Base-by-base conservation (phyloP, 2,888 invertebrate genomes). In the Glomeris marginata region DNA sequence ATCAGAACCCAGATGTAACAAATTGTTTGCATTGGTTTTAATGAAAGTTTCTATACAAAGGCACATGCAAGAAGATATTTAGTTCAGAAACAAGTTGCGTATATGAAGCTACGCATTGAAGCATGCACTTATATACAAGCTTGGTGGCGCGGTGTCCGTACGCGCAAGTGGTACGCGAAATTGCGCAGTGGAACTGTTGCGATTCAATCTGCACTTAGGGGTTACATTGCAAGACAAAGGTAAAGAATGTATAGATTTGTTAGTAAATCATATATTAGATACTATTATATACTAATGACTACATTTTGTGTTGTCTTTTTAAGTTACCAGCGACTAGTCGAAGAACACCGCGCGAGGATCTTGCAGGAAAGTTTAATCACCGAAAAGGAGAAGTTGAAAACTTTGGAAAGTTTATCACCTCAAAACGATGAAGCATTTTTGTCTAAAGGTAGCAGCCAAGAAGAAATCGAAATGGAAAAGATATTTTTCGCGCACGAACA, bases 201-300 rank as follows among this genome's bases (percentile, higher is more conserved):
- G 16, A 76, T 90, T 62, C 87, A 90, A 65, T 80, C 85, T 1
- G 74, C 74, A 57, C 77, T 79, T 8, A 69, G 82, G 21, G 86
- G 86, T 0, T 76, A 72, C 58, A 64, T 77, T 37, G 71, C 80
- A 1, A 3, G 28, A 3, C 28, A 8, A 28, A 3, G 8, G 28
- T 28, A 28, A 28, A 8, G 28, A 28, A n/a, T n/a, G n/a, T n/a
- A n/a, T n/a, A n/a, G n/a, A n/a, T n/a, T n/a, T n/a, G n/a, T n/a
- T n/a, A n/a, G n/a, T n/a, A n/a, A n/a, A n/a, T n/a, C n/a, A n/a
- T n/a, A n/a, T n/a, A n/a, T n/a, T n/a, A n/a, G n/a, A n/a, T n/a
- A n/a, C n/a, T n/a, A n/a, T n/a, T n/a, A n/a, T n/a, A n/a, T n/a
- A n/a, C n/a, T n/a, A n/a, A n/a, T n/a, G 28, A 28, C 3, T 28